phyloP scores from a whole-genome alignment of 2,113 vertebrate species.

The Tiliqua scincoides region DNA sequence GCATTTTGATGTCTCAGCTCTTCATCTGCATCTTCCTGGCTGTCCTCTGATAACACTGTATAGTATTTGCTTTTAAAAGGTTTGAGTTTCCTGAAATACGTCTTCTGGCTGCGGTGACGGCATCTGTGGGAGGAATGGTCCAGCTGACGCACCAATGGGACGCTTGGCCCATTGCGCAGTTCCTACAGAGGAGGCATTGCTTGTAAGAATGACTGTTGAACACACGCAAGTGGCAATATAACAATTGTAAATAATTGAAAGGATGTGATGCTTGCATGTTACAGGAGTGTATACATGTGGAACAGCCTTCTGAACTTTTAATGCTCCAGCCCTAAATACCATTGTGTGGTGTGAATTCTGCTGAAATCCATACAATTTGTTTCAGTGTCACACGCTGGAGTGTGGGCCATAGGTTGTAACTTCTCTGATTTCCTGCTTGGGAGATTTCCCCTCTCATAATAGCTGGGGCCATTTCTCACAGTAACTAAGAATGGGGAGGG shows the following conservation, averaged over 20 bases:
- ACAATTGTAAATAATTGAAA: not conserved
- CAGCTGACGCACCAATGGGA: not conserved
- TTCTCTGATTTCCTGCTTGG: not conserved
- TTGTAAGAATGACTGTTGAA: not conserved
- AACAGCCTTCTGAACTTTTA: not conserved
- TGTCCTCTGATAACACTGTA: conserved; percentile 25
- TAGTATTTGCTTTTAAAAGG: conserved; percentile 7
- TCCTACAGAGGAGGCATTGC: not conserved
- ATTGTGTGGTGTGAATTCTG: not conserved
- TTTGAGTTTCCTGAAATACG: not conserved
- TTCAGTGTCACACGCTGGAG: not conserved
- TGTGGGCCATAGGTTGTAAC: not conserved
- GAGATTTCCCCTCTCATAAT: too few species aligned
- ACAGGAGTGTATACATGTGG: not conserved
- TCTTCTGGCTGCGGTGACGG: not conserved
- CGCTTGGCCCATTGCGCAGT: not conserved
- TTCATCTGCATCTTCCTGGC: conserved; percentile 25
- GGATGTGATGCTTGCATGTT: not conserved
- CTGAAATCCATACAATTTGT: not conserved
- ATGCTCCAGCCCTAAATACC: not conserved
- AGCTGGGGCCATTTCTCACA: not conserved
- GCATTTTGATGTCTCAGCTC: conserved; percentile 6
- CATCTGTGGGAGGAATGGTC: not conserved
- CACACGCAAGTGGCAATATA: not conserved
- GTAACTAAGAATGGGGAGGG: not conserved